These are phyloP conservation scores for Xanthia togata DNA, from an alignment of 2,888 invertebrate genomes.

Conservation along the genomic window DNA sequence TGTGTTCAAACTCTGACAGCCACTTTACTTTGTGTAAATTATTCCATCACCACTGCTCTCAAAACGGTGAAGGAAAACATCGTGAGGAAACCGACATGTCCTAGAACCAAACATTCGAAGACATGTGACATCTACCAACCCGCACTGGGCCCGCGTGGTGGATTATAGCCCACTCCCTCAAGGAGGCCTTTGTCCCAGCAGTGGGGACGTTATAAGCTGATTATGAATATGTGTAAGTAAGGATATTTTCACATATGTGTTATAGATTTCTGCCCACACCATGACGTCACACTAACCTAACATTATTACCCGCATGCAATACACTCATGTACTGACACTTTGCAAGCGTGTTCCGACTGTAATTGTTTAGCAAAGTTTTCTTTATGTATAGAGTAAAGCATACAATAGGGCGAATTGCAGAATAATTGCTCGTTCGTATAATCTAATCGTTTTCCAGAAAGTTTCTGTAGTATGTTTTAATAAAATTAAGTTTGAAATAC, in stretches of 20 bases:
- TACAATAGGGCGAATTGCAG: neutral
- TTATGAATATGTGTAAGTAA: too few relatives aligned
- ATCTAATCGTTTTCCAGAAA: neutral
- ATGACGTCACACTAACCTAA: neutral
- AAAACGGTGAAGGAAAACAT: too few relatives aligned
- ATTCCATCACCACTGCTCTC: too few relatives aligned
- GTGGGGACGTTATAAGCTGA: too few relatives aligned
- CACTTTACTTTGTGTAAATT: too few relatives aligned
- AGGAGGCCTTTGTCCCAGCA: too few relatives aligned
- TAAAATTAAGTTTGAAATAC: neutral
- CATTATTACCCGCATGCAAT: constrained; percentile 27
- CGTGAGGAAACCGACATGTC: too few relatives aligned
- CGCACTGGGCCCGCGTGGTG: too few relatives aligned
- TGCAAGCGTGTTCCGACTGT: constrained; percentile 7
- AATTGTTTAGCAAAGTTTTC: constrained; percentile 19
- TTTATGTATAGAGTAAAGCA: neutral
- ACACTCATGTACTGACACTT: constrained; percentile 18
- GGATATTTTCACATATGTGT: neutral
- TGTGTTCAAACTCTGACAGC: too few relatives aligned
- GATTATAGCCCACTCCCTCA: too few relatives aligned
- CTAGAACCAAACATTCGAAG: too few relatives aligned
- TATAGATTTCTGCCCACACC: constrained; percentile 13
- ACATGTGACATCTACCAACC: too few relatives aligned
- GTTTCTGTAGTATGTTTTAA: neutral
- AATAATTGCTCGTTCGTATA: neutral